A percentile compares a stretch with the other conserved stretches of the same genome.
These are phyloP conservation scores for Pollachius pollachius DNA, from an alignment of 2,113 vertebrate species.

Conservation along the genomic window DNA sequence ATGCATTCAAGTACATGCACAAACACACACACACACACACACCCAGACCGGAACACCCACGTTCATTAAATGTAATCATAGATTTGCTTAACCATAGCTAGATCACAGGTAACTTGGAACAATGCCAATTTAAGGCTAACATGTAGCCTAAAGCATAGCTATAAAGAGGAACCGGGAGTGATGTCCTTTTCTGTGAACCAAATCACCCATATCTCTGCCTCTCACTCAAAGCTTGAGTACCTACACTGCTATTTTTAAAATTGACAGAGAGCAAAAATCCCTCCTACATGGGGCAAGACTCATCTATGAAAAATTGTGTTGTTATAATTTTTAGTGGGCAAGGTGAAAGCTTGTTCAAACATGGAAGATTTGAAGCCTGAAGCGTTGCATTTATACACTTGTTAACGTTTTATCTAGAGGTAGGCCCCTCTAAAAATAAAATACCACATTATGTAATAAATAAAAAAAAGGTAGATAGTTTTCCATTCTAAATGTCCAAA, in stretches of 20 bases:
- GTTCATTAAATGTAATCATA: too few species aligned
- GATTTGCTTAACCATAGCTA: neutral
- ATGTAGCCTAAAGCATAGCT: too few species aligned
- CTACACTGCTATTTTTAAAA: conserved; percentile 35
- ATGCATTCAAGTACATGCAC: neutral
- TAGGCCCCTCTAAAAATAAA: neutral
- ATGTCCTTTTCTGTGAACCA: conserved; percentile 11
- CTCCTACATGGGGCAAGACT: conserved; percentile 46
- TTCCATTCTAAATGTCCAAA: too few species aligned
- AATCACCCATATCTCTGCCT: conserved; percentile 42
- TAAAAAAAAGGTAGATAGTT: too few species aligned
- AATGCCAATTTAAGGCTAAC: too few species aligned
- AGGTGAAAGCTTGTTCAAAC: conserved; percentile 18
- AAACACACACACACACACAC: too few species aligned
- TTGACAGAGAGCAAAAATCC: conserved; percentile 37
- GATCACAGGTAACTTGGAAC: neutral
- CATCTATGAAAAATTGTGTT: conserved; percentile 32
- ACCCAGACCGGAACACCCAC: neutral
- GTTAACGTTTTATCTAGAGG: neutral
- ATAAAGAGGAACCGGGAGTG: too few species aligned
- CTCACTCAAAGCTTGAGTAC: conserved; percentile 36
- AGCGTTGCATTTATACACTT: neutral
- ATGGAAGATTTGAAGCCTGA: conserved; percentile 14
- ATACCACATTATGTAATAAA: too few species aligned
- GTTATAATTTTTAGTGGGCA: conserved; percentile 30